These are phyloP conservation scores for Endomychus coccineus DNA, from an alignment of 2,888 invertebrate genomes.

Conservation along the genomic window DNA sequence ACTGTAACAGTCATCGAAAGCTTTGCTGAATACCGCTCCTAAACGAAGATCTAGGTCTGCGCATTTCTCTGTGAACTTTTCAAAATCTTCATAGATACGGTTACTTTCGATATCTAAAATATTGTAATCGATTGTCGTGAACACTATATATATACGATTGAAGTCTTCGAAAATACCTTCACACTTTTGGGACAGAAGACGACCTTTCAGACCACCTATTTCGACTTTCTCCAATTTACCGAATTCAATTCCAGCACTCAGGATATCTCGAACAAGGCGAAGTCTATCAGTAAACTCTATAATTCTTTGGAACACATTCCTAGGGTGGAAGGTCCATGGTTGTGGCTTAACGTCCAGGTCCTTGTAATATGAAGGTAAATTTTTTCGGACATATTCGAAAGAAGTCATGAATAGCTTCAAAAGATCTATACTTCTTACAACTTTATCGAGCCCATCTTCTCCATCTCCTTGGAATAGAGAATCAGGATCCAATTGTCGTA, in stretches of 20 bases:
- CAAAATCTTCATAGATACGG: slow-evolving; percentile 59
- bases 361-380: slow-evolving; percentile 4
- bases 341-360: slow-evolving; percentile 47
- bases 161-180: slow-evolving; percentile 38
- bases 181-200: slow-evolving; percentile 35
- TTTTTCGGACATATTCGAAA: slow-evolving; percentile 45
- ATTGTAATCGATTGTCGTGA: slow-evolving; percentile 59
- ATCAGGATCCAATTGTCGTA: slow-evolving; percentile 65
- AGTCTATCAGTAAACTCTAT: slow-evolving; percentile 58
- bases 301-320: slow-evolving; percentile 62
- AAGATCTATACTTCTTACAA: slow-evolving; percentile 29
- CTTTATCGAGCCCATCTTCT: slow-evolving; percentile 36
- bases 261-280: slow-evolving; percentile 57
- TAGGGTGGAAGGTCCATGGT: slow-evolving; percentile 68
- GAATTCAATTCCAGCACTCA: slow-evolving; percentile 73
- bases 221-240: slow-evolving; percentile 73
- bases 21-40: slow-evolving; percentile 71
- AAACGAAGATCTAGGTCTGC: slow-evolving; percentile 70
- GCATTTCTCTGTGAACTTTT: slow-evolving; percentile 53
- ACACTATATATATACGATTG: slow-evolving; percentile 36
- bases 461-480: slow-evolving; percentile 79
- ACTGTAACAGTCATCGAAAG: slow-evolving; percentile 71
- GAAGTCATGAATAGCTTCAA: slow-evolving; percentile 33
- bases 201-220: slow-evolving; percentile 40
- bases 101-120: slow-evolving; percentile 62